Conservation (phyloP, 2,113 vertebrate species). For the Trogon surrucura region DNA sequence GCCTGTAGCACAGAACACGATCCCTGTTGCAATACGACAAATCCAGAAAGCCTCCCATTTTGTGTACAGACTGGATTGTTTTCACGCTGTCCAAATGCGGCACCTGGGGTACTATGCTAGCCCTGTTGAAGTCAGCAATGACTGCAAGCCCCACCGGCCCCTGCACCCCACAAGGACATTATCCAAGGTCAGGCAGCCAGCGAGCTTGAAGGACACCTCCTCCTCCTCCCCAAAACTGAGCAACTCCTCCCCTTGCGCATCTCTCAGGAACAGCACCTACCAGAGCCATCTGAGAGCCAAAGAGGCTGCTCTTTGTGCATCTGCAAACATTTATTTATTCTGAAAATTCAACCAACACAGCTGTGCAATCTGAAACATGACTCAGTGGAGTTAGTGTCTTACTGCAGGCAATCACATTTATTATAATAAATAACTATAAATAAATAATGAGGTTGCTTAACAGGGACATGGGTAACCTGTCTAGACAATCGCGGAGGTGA, state of each 20-base stretch:
- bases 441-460: conserved; percentile 57
- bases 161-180: not conserved
- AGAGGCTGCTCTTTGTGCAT: not conserved
- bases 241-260: not conserved
- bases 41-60: not conserved
- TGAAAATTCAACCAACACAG: conserved; percentile 38
- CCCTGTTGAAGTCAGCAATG: not conserved
- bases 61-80: not conserved
- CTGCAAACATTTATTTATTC: conserved; percentile 40
- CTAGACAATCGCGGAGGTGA: conserved; percentile 36
- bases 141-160: not conserved
- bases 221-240: not conserved
- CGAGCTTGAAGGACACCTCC: not conserved
- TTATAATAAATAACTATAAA: conserved; percentile 68
- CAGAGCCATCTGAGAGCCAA: not conserved
- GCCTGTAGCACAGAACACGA: not conserved
- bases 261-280: not conserved
- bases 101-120: not conserved
- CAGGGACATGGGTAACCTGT: conserved; percentile 31
- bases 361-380: conserved; percentile 34
- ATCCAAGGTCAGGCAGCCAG: not conserved
- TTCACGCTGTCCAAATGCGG: not conserved
- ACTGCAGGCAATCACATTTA: conserved; percentile 57
- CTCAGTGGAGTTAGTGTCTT: not conserved
- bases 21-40: not conserved